These are phyloP conservation scores for Malthinus flaveolus DNA, from an alignment of 2,888 invertebrate species.

Conservation along the genomic window DNA sequence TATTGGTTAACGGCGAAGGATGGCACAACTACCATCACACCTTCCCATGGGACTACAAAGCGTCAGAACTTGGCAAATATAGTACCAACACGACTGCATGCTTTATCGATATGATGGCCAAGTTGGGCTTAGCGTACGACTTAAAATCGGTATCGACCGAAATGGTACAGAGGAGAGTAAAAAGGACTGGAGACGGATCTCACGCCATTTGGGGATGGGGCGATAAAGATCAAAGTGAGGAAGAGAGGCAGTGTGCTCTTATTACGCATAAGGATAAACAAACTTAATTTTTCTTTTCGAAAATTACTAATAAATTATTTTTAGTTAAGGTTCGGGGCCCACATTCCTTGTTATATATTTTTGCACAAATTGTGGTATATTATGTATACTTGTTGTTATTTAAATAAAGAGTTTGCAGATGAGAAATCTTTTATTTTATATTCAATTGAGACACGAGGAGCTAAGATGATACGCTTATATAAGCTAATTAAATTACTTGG, in stretches of 20 bases:
- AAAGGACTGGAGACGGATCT: constrained; percentile 74
- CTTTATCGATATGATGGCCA: constrained; percentile 80
- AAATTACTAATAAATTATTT: background rate
- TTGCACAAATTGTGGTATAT: no score
- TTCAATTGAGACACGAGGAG: background rate
- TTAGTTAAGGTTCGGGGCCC: background rate
- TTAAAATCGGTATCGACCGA: constrained; percentile 76
- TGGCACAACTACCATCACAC: constrained; percentile 89
- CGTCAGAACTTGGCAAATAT: constrained; percentile 76
- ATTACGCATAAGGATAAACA: constrained; percentile 38
- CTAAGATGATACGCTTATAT: no score
- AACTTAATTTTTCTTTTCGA: background rate
- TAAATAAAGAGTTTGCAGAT: constrained; percentile 4
- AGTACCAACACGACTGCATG: constrained; percentile 73
- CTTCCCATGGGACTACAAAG: constrained; percentile 86
- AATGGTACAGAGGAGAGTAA: constrained; percentile 68
- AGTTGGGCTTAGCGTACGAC: constrained; percentile 86
- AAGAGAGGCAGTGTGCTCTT: constrained; percentile 45
- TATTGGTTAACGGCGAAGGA: constrained; percentile 75
- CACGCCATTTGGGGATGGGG: constrained; percentile 82
- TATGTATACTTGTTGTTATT: background rate
- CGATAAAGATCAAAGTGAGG: constrained; percentile 64
- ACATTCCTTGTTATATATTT: no score
- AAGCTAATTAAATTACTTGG: no score
- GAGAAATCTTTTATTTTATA: background rate